Conservation (phyloP, 1,140 invertebrate genomes). For the Cecropterus lyciades region DNA sequence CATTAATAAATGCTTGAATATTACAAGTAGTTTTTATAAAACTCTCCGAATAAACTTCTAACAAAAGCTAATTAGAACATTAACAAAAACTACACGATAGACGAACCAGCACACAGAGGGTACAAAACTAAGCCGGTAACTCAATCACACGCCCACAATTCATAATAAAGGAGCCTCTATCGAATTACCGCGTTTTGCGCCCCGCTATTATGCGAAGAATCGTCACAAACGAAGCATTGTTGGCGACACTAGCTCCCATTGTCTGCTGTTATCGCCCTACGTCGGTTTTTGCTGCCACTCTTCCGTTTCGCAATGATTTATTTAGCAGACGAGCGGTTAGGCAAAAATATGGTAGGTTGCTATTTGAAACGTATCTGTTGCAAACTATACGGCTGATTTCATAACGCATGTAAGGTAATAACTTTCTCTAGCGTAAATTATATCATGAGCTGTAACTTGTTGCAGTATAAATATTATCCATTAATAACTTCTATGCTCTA, state of each 20-base stretch:
- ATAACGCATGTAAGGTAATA: no score
- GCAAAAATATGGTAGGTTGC: slow-evolving; percentile 28
- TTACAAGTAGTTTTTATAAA: neutral
- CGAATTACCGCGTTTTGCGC: slow-evolving; percentile 76
- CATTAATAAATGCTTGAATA: no score
- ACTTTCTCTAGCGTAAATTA: no score
- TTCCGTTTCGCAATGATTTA: slow-evolving; percentile 66
- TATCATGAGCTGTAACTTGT: no score
- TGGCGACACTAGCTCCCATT: slow-evolving; percentile 76
- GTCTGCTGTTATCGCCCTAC: slow-evolving; percentile 76
- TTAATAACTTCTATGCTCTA: no score
- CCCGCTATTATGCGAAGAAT: slow-evolving; percentile 80
- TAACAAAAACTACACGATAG: slow-evolving; percentile 42
- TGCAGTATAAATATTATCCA: no score
- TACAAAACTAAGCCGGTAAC: slow-evolving; percentile 60
- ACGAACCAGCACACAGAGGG: slow-evolving; percentile 49
- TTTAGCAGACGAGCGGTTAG: slow-evolving; percentile 53
- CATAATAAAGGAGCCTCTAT: slow-evolving; percentile 76
- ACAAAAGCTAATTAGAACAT: slow-evolving; percentile 44
- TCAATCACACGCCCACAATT: slow-evolving; percentile 76
- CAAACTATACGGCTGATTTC: no score
- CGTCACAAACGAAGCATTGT: slow-evolving; percentile 82
- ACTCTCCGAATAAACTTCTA: neutral
- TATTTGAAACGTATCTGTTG: neutral
- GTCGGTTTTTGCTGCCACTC: slow-evolving; percentile 77